phyloP scores from a whole-genome alignment of 2,888 invertebrate species.

The Hydrotaea cyrtoneurina region DNA sequence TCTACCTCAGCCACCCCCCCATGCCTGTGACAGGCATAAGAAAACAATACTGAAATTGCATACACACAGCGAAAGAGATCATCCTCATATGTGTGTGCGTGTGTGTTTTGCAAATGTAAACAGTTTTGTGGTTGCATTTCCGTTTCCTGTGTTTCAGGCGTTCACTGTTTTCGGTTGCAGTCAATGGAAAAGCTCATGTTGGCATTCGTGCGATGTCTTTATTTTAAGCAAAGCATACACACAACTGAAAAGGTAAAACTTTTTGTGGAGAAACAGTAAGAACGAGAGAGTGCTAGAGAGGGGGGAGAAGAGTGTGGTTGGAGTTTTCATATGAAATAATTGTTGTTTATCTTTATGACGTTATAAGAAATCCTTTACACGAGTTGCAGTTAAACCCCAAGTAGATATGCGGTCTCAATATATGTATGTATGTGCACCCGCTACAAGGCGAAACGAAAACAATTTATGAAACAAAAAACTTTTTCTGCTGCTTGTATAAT shows the following conservation, averaged over 20 bases:
- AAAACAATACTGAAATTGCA: conserved; percentile 58
- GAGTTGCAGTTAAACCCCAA: conserved; percentile 47
- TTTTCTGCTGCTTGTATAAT: background rate
- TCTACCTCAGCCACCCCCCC: background rate
- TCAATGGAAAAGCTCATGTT: conserved; percentile 23
- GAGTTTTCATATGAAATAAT: conserved; percentile 71
- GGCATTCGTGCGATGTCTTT: conserved; percentile 41
- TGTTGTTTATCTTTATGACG: conserved; percentile 78
- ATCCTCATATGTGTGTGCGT: background rate
- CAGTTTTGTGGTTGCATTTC: conserved; percentile 62
- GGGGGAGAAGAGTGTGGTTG: background rate
- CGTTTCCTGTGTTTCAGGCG: conserved; percentile 35
- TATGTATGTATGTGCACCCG: background rate
- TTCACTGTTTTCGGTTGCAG: conserved; percentile 18
- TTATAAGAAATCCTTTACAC: conserved; percentile 51
- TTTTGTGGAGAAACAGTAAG: background rate
- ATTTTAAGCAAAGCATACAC: conserved; percentile 27
- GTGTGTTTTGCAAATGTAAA: conserved; percentile 50
- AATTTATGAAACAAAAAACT: conserved; percentile 1
- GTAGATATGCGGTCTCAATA: background rate
- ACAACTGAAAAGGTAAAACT: background rate
- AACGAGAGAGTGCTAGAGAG: too few species aligned
- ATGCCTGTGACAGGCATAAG: background rate
- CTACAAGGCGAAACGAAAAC: background rate
- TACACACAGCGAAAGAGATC: conserved; percentile 31